Conservation (phyloP, 2,113 vertebrate species). For the Dendropsophus ebraccatus region DNA sequence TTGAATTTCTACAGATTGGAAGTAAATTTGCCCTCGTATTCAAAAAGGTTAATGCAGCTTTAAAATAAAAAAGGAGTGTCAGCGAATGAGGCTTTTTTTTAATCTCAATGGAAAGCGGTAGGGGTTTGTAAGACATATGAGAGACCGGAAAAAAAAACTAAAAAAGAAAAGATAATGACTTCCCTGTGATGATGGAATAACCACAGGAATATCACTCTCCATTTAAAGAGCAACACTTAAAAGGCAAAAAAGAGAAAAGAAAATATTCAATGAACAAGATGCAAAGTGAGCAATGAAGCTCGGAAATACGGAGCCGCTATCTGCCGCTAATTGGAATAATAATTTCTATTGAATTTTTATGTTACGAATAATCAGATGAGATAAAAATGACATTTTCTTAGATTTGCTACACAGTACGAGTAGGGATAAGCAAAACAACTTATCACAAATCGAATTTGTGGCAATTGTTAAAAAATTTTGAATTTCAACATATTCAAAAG, state of each 20-base stretch:
- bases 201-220: conserved; percentile 36
- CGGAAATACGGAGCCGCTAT: background rate
- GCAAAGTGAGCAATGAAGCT: conserved; percentile 31
- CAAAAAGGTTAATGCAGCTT: conserved; percentile 43
- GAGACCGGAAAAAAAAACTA: background rate
- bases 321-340: background rate
- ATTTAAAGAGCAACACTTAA: conserved; percentile 34
- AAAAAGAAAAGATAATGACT: conserved; percentile 30
- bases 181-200: conserved; percentile 37
- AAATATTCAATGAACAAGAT: conserved; percentile 8
- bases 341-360: background rate
- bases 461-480: background rate
- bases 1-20: conserved; percentile 40
- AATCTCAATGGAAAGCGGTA: conserved; percentile 24
- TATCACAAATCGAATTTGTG: no score
- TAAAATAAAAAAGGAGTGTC: conserved; percentile 22
- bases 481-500: conserved; percentile 34
- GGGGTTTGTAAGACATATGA: conserved; percentile 36
- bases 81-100: conserved; percentile 41
- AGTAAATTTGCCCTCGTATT: conserved; percentile 35
- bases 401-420: no score
- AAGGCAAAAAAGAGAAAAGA: background rate
- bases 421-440: no score
- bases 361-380: no score
- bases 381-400: no score